Base-by-base conservation (phyloP, 2,888 invertebrate species). In the Pterostichus madidus region DNA sequence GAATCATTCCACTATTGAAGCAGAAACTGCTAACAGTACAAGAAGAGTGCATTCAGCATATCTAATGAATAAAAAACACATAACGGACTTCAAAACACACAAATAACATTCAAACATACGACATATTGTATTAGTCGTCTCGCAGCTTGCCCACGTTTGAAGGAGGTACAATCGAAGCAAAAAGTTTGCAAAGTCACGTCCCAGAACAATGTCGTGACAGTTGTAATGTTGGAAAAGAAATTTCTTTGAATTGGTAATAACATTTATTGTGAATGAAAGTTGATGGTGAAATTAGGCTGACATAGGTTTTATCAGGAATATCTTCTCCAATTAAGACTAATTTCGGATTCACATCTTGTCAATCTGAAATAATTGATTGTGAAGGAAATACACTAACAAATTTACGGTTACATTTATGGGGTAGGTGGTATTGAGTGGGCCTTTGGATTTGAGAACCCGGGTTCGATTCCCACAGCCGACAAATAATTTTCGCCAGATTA, bases 51-150 rank as follows among this genome's bases (percentile, higher is more conserved):
- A 75, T 75, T 49, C 52, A n/a, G 75, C 52, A 75, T 75, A 5
- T 32, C 32, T 75, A 75, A 75, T 75, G 75, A 75, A 75, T 75
- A 75, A 52, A 75, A 75, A 31, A 52, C 52, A 75, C 75, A 75
- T 75, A 75, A 75, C 75, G 75, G 75, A 52, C 35, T 52, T 24
- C 10, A 13, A 71, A 44, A 39, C 68, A 44, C 15, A 15, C 17
- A 17, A 5, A 44, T n/a, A n/a, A n/a, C n/a, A n/a, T n/a, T n/a
- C 15, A 71, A 7, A 44, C 68, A 71, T 39, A 49, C 49, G 49
- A 17, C 56, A 56, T 56, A 17, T 56, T 56, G 56, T 17, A 17
- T n/a, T 5, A 8, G 8, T 17, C 13, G 5, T 13, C 17, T 13
- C 56, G 13, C 56, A 8, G 8, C 13, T 17, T 17, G 56, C 17